phyloP scores from a whole-genome alignment of 1,140 invertebrate genomes.

The Dufourea novaeangliae region DNA sequence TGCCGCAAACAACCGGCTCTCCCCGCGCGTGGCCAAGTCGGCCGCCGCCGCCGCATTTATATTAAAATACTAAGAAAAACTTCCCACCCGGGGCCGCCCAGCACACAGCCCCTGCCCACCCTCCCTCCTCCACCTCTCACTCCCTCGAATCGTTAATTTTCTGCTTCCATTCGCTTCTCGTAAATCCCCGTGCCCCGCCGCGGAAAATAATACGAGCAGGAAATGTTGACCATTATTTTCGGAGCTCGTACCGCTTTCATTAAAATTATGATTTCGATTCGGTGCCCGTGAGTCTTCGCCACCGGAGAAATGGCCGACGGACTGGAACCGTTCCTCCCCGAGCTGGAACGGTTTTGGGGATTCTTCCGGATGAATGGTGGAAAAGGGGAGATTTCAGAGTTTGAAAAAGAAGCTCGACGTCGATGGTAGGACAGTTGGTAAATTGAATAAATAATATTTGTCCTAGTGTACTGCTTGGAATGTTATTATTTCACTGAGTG shows the following conservation, averaged over 20 bases:
- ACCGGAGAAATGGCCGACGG: background rate
- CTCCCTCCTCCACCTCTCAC: conserved; percentile 42
- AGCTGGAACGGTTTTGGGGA: too few species aligned
- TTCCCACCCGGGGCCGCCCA: conserved; percentile 60
- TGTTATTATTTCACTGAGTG: too few species aligned
- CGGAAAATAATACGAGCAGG: conserved; percentile 81
- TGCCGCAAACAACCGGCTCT: conserved; percentile 80
- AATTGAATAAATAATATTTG: too few species aligned
- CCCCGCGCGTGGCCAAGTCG: conserved; percentile 66
- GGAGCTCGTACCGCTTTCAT: conserved; percentile 71
- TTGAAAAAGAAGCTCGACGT: too few species aligned
- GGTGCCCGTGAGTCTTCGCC: conserved; percentile 13
- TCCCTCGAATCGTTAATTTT: conserved; percentile 81
- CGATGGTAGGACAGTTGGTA: too few species aligned
- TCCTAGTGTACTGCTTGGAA: too few species aligned
- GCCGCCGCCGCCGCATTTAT: conserved; percentile 77
- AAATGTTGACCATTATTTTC: conserved; percentile 81
- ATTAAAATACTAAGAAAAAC: conserved; percentile 82
- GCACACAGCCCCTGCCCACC: conserved; percentile 46
- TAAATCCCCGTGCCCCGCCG: conserved; percentile 75
- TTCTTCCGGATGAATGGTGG: too few species aligned
- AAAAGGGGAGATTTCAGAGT: too few species aligned
- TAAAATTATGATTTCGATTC: conserved; percentile 70
- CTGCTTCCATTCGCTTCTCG: conserved; percentile 82
- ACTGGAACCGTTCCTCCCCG: conserved; percentile 11